Evolutionary conservation across 2,888 invertebrate genomes (phyloP).

Genomic region (Cheilosia variabilis): DNA sequence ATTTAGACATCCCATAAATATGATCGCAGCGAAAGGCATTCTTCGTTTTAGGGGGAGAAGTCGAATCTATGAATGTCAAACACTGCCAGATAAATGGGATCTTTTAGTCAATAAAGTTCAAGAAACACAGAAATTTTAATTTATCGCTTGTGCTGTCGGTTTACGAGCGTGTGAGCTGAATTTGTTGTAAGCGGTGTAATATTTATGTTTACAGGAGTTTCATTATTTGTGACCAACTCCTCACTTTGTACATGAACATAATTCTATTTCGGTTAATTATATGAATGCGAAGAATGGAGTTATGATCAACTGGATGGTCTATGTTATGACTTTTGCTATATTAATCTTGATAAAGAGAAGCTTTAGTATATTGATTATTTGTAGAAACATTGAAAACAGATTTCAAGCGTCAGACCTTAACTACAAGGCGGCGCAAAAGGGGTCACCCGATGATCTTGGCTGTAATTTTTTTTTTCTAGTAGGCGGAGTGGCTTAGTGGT

Average conservation of each 20-base stretch:
- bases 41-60: conserved; percentile 34
- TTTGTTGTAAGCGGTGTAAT: conserved; percentile 67
- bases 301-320: conserved; percentile 27
- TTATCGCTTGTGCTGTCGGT: conserved; percentile 59
- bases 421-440: too few relatives aligned
- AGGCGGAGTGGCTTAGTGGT: too few relatives aligned
- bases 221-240: conserved; percentile 42
- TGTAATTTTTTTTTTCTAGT: too few relatives aligned
- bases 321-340: background rate
- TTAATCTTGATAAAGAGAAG: background rate
- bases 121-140: conserved; percentile 70
- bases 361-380: background rate
- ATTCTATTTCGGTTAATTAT: conserved; percentile 55
- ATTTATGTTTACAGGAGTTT: conserved; percentile 55
- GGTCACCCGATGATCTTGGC: too few relatives aligned
- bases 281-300: conserved; percentile 24
- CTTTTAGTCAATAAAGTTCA: conserved; percentile 76
- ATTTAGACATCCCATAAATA: conserved; percentile 74
- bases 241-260: conserved; percentile 48
- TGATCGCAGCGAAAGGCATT: conserved; percentile 58
- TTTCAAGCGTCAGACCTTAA: too few relatives aligned
- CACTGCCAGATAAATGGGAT: conserved; percentile 71
- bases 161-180: conserved; percentile 74
- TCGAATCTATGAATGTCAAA: conserved; percentile 74
- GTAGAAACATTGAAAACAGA: too few relatives aligned